A percentile compares a stretch with the other conserved stretches of the same genome.
phyloP scores from a whole-genome alignment of 2,888 invertebrate species.

The Tenthredo distinguenda region DNA sequence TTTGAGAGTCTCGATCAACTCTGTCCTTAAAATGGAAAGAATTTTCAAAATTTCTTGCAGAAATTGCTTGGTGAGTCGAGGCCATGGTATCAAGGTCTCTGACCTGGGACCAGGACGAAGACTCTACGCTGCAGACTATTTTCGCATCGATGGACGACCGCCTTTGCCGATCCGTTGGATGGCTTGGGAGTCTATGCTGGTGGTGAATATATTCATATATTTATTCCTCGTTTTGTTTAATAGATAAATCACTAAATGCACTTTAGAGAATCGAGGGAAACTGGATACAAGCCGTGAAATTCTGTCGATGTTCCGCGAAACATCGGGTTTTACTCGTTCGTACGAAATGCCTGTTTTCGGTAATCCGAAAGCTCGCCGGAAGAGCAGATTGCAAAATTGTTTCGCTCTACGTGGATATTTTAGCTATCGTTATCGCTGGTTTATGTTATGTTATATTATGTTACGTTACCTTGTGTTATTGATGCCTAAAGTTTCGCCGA shows the following conservation, averaged over 20 bases:
- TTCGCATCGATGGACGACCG: conserved; percentile 85
- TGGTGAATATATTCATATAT: conserved; percentile 80
- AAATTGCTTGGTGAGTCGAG: conserved; percentile 90
- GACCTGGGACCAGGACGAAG: conserved; percentile 87
- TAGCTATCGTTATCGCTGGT: not conserved
- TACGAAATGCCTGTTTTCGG: not conserved
- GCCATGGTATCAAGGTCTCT: conserved; percentile 86
- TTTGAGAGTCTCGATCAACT: not conserved
- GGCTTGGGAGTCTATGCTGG: conserved; percentile 91
- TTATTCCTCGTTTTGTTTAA: not conserved
- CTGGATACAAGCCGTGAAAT: not conserved
- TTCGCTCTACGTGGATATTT: not conserved
- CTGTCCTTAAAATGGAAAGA: not conserved
- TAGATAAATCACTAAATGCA: conserved; percentile 2
- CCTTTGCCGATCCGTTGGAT: conserved; percentile 92
- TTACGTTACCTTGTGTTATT: not conserved
- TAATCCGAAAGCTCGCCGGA: not conserved
- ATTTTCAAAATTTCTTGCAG: conserved; percentile 77
- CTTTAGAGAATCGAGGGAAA: not conserved
- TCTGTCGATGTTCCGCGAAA: not conserved
- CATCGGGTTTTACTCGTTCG: not conserved
- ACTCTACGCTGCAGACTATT: conserved; percentile 89
- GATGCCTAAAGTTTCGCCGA: not conserved
- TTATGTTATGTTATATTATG: not conserved
- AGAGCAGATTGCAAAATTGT: not conserved